phyloP scores from a whole-genome alignment of 1,140 invertebrate genomes.

The Vanessa atalanta region DNA sequence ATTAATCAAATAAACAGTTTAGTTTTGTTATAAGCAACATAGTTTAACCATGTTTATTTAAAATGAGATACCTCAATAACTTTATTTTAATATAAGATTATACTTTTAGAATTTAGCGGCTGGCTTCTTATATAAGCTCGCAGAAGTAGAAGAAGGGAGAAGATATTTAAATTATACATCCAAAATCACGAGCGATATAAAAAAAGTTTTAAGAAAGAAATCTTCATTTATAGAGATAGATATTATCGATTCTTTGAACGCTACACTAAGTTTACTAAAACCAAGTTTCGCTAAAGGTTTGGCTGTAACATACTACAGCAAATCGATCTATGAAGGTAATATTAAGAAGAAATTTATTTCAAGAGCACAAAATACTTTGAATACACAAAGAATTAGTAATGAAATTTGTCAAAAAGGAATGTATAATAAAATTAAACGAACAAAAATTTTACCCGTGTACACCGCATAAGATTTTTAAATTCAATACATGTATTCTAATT shows the following conservation, averaged over 20 bases:
- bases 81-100: neutral
- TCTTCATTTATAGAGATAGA: constrained; percentile 47
- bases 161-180: constrained; percentile 67
- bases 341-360: constrained; percentile 50
- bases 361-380: constrained; percentile 47
- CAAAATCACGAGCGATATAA: constrained; percentile 64
- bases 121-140: constrained; percentile 54
- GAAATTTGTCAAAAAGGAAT: constrained; percentile 30
- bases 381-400: constrained; percentile 36
- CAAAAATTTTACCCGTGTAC: constrained; percentile 47
- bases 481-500: constrained; percentile 17
- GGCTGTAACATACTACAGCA: constrained; percentile 50
- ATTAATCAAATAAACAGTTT: neutral
- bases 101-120: constrained; percentile 55
- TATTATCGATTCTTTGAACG: constrained; percentile 52
- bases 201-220: constrained; percentile 60
- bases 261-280: constrained; percentile 52
- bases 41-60: neutral
- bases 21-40: neutral
- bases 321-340: constrained; percentile 65
- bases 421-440: constrained; percentile 40
- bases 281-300: constrained; percentile 48
- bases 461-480: constrained; percentile 29
- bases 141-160: constrained; percentile 62
- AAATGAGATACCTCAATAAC: neutral